A percentile compares a stretch with the other conserved stretches of the same genome.
phyloP scores from a whole-genome alignment of 2,113 vertebrate species.

The Sminthopsis crassicaudata region DNA sequence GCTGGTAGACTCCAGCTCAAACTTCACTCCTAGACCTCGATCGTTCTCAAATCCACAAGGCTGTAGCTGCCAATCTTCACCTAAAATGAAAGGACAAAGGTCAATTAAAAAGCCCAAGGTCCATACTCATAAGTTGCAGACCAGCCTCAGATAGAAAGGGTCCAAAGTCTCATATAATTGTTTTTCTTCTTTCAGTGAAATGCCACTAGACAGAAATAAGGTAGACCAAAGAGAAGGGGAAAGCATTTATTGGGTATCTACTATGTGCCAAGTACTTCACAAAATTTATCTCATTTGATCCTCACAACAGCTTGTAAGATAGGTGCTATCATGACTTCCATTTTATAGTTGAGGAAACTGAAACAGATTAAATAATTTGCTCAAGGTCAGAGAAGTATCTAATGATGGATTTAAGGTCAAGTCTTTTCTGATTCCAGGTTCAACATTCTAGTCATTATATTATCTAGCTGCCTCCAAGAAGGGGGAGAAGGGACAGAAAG shows the following conservation, averaged over 20 bases:
- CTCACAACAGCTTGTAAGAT: neutral
- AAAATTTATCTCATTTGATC: neutral
- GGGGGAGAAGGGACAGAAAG: neutral
- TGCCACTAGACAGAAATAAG: neutral
- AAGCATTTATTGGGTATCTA: neutral
- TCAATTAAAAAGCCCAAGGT: neutral
- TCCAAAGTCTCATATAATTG: neutral
- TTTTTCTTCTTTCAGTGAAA: neutral
- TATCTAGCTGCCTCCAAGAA: neutral
- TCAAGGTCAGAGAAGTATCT: neutral
- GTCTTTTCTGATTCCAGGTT: neutral
- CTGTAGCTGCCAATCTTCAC: neutral
- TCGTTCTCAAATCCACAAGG: neutral
- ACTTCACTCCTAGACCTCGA: neutral
- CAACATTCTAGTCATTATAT: neutral
- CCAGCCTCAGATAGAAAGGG: neutral
- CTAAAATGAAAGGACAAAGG: neutral
- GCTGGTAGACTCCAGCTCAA: neutral
- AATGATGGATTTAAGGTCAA: neutral
- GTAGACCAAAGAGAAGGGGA: neutral
- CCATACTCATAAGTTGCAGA: neutral
- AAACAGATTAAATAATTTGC: neutral
- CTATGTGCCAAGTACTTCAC: neutral
- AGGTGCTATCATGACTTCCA: neutral
- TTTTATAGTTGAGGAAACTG: neutral